phyloP scores from a whole-genome alignment of 1,140 invertebrate genomes.

The Drosophila fuyamai region DNA sequence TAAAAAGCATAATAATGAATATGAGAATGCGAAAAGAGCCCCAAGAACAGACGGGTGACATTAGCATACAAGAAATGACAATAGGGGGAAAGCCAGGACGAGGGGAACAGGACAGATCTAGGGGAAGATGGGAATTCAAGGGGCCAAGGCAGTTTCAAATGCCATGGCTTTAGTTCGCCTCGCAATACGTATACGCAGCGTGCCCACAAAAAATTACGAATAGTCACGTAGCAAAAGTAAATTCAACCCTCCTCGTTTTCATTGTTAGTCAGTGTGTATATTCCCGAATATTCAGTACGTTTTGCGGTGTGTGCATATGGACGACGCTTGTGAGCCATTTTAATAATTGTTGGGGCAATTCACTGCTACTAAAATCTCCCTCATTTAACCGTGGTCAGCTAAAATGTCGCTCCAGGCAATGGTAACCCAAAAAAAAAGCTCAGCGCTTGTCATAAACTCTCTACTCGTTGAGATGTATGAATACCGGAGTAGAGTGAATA shows the following conservation, averaged over 20 bases:
- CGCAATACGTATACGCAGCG: slow-evolving; percentile 55
- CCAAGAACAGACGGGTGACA: slow-evolving; percentile 26
- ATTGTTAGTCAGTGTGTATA: slow-evolving; percentile 6
- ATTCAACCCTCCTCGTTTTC: slow-evolving; percentile 48
- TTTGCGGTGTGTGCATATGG: slow-evolving; percentile 35
- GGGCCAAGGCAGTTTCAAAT: slow-evolving; percentile 42
- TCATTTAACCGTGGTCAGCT: slow-evolving; percentile 32
- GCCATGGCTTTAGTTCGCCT: slow-evolving; percentile 34
- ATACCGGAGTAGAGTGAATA: slow-evolving; percentile 23
- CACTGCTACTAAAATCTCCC: slow-evolving; percentile 52
- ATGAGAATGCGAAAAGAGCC: slow-evolving; percentile 28
- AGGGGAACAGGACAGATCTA: neutral
- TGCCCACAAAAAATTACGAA: slow-evolving; percentile 63
- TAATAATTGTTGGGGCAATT: slow-evolving; percentile 76
- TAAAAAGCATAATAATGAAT: slow-evolving; percentile 47
- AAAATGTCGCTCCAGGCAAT: slow-evolving; percentile 21
- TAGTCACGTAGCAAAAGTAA: slow-evolving; percentile 71
- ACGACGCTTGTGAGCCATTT: slow-evolving; percentile 67
- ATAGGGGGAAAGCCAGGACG: slow-evolving; percentile 9
- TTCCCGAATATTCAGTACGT: slow-evolving; percentile 3
- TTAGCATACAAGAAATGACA: slow-evolving; percentile 44
- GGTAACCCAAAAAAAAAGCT: slow-evolving; percentile 12
- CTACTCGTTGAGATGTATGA: slow-evolving; percentile 21
- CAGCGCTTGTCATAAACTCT: slow-evolving; percentile 21
- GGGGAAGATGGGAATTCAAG: neutral